Evolutionary conservation across 92 coral and sea anemone genomes (phyloP), one percentile per base, ranked within the genome.

Genomic region (Palythoa heliodiscus): DNA sequence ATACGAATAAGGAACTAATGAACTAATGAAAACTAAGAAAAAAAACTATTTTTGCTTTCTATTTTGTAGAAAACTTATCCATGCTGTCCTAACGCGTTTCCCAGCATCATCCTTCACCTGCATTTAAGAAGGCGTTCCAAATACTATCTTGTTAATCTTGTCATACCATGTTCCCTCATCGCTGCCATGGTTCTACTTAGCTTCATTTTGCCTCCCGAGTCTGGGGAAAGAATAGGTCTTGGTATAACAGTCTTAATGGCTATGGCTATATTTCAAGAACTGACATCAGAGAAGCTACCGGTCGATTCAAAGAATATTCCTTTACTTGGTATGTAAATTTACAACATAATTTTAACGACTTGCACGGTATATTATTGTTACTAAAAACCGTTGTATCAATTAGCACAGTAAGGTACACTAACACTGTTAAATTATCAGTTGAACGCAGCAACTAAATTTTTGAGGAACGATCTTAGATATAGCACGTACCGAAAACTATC

Each of bases 221-320:
- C 93, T 55, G 97, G 97, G 50, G 97, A 93, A 78, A 82, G 97
- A 47, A 91, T 93, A 25, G 91, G 97, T 13, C 90, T 93, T 38
- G 97, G 97, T 0, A 93, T 93, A 19, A 93, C 97, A 10, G 97
- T 93, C 25, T 83, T 93, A 29, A 93, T 93, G 97, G 97, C 97
- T 14, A 93, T 93, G 97, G 97, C 97, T 8, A 93, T 93, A 79
- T 93, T 93, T 85, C 97, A 93, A 85, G 97, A 93, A 74, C 86
- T 93, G 70, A 93, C 97, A 48, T 93, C 97, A 25, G 91, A 60
- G 82, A 93, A 93, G 74, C 84, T 93, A 19, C 97, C 97, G 15
- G 95, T 92, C 47, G 97, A 91, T 58, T 93, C 97, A 3, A 52
- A 69, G 15, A 89, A 87, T 83, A 88, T 92, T 23, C 97, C 97